Evolutionary conservation across 2,797 vertebrate genomes (phyloP), one percentile per base, ranked within the genome.

Genomic region (Sardinella longiceps): DNA sequence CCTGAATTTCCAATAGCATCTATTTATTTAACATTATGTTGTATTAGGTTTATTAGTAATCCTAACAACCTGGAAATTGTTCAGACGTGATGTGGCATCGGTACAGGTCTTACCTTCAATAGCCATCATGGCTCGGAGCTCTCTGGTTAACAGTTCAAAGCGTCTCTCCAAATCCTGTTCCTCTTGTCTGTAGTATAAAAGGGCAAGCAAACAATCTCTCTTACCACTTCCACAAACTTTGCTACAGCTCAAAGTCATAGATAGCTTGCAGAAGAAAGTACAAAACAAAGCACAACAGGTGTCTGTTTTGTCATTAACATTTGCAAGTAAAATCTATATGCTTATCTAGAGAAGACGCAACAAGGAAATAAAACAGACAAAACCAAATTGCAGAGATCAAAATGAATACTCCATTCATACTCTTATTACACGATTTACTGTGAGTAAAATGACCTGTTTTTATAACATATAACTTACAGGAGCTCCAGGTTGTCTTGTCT

Each of bases 401-500:
- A 60, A 60, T 60, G 9, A 60, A 25, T 9, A 60, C 56, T 25
- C 7, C 37, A 30, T 30, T 66, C 60, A 74, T 33, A 74, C 30
- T 20, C 1, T 77, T 77, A 10, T 37, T 15, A 70, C 70, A 77
- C 70, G 20, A 70, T 53, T 20, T 20, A 53, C n/a, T n/a, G n/a
- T n/a, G n/a, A 23, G 20, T 37, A 18, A 43, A 77, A 77, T 14
- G 0, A 39, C 30, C 37, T 74, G 2, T 74, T 15, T 39, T 33
- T 20, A 14, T 37, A 18, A 50, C 11, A 5, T 39, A 30, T 23
- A 20, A 91, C 96, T 95, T 90, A 98, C 97, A 98, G 93, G 20
- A 98, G 91, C 84, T 97, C 97, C 84, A 98, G 94, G 89, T 97
- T 90, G 93, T 98, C 97, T 89, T 98, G 97, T 88, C 97, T 93